phyloP scores from a whole-genome alignment of 1,140 invertebrate genomes.

The Akabosia matsudoensis region DNA sequence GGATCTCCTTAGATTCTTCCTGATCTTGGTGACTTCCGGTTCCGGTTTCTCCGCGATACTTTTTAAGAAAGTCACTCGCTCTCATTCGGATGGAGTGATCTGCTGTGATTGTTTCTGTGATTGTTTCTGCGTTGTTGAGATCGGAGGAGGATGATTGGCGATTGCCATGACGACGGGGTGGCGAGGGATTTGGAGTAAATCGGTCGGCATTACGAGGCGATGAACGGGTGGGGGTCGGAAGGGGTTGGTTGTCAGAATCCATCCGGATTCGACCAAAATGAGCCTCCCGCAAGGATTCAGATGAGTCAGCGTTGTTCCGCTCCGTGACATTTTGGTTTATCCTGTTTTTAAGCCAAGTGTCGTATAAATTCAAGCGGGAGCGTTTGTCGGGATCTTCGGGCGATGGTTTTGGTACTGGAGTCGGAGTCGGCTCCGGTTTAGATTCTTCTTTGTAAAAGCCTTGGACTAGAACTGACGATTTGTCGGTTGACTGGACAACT shows the following conservation, averaged over 20 bases:
- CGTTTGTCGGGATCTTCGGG: background rate
- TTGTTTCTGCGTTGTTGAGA: background rate
- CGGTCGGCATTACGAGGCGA: background rate
- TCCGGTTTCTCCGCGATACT: background rate
- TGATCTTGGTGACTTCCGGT: background rate
- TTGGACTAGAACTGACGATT: background rate
- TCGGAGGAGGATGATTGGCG: background rate
- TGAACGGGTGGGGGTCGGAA: background rate
- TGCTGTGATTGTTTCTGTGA: background rate
- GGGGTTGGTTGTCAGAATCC: constrained; percentile 1
- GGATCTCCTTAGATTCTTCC: background rate
- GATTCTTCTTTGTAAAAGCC: background rate
- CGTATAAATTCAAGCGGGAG: background rate
- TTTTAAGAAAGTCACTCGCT: background rate
- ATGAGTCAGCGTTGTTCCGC: background rate
- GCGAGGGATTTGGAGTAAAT: background rate
- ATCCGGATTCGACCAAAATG: background rate
- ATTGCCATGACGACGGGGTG: too few species aligned
- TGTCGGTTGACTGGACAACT: background rate
- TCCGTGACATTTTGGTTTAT: background rate
- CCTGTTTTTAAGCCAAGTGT: background rate
- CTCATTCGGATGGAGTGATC: constrained; percentile 14
- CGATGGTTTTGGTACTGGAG: background rate
- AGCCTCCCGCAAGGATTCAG: background rate
- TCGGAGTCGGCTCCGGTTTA: background rate